These are phyloP conservation scores for Xylocopa sonorina DNA, from an alignment of 1,140 invertebrate genomes.

Conservation along the genomic window DNA sequence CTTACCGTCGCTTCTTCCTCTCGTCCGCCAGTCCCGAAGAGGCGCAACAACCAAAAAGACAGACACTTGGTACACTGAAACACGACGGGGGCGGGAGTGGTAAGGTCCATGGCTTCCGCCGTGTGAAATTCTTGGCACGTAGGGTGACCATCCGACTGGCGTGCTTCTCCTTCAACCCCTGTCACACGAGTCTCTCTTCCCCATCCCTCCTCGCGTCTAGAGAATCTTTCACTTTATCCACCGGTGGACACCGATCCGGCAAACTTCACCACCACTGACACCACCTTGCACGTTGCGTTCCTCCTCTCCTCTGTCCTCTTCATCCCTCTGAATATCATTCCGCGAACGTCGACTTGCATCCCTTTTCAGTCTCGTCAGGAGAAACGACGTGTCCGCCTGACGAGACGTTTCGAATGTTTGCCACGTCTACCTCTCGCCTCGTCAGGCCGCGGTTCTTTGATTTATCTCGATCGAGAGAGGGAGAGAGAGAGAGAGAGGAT, in stretches of 20 bases:
- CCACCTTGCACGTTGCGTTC: background rate
- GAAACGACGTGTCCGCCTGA: slow-evolving; percentile 42
- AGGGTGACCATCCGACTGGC: slow-evolving; percentile 67
- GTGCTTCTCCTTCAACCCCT: slow-evolving; percentile 71
- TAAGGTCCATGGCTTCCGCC: slow-evolving; percentile 35
- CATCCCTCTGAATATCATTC: slow-evolving; percentile 73
- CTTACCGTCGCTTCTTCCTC: slow-evolving; percentile 51
- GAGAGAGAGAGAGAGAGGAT: no score
- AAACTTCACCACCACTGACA: slow-evolving; percentile 60
- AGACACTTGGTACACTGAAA: slow-evolving; percentile 42
- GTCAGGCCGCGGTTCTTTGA: slow-evolving; percentile 36
- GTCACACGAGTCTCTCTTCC: slow-evolving; percentile 67
- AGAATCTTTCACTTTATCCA: slow-evolving; percentile 81
- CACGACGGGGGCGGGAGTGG: background rate
- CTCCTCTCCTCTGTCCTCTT: slow-evolving; percentile 21
- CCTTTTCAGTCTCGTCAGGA: slow-evolving; percentile 50
- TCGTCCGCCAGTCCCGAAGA: background rate
- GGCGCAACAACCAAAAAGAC: slow-evolving; percentile 44
- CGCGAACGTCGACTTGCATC: slow-evolving; percentile 65
- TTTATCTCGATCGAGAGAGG: slow-evolving; percentile 49
- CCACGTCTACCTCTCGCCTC: slow-evolving; percentile 56
- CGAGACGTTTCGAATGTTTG: slow-evolving; percentile 57
- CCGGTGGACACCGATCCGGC: slow-evolving; percentile 77
- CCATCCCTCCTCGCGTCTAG: slow-evolving; percentile 50
- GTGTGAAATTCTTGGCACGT: slow-evolving; percentile 76